Evolutionary conservation across 1,140 invertebrate species (phyloP), one percentile per base, ranked within the genome.

Genomic region (Cecropterus lyciades): DNA sequence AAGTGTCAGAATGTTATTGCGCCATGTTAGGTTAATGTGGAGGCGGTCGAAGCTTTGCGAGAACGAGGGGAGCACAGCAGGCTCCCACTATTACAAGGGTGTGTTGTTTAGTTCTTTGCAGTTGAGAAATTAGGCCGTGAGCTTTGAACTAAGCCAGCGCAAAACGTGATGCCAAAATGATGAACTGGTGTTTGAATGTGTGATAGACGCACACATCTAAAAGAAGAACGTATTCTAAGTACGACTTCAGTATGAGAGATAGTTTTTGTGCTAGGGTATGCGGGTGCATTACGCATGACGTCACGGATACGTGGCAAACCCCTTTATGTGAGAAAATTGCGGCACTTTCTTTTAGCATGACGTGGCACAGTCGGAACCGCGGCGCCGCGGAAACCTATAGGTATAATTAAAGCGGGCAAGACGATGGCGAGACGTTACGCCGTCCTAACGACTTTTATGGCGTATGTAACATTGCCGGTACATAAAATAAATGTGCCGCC

Each of bases 401-500:
- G 74, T 82, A 85, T 85, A 91, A 91, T 91, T 91, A 90, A 84
- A 85, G 79, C 85, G 77, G 76, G 80, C 82, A 89, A 89, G 89
- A 89, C 84, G 87, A 77, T 80, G 85, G 82, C 85, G 86, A 91
- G 87, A 90, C 87, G 86, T 87, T 85, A 88, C 82, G 84, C 80
- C 78, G 80, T 85, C 84, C 86, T 91, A 91, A 91, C 89, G 87
- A 85, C 89, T 90, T 91, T 91, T 90, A 91, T 90, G 79, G 89
- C 85, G 87, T 85, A 90, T 90, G 87, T 89, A 88, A 89, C 89
- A 90, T 91, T 88, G 85, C 85, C 83, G 85, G 86, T 77, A 87
- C 87, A 89, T 91, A 89, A 91, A 89, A 89, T 87, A 87, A 91
- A 91, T 89, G 89, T 91, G 89, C 86, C 86, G 89, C 82, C 85